These are phyloP conservation scores for Drosophila pseudotakahashii DNA, from an alignment of 2,888 invertebrate genomes.

Conservation along the genomic window DNA sequence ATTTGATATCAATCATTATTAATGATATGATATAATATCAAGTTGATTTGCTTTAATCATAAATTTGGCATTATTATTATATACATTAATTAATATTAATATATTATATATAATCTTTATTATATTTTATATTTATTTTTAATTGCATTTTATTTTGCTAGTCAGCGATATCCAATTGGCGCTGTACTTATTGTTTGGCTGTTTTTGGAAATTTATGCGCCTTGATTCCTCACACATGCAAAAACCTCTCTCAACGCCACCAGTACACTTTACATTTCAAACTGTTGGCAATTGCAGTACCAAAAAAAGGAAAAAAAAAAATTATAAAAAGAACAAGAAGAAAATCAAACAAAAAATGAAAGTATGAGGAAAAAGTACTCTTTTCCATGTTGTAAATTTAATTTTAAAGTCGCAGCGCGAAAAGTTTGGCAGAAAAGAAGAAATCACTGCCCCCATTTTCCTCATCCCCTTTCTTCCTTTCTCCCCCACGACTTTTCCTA, in stretches of 20 bases:
- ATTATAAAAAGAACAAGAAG: background rate
- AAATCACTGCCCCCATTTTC: constrained; percentile 27
- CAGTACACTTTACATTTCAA: constrained; percentile 31
- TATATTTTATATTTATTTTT: background rate
- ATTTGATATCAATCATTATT: too few relatives aligned
- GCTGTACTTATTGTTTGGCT: constrained; percentile 37
- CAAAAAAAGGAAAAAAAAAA: background rate
- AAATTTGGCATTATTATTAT: too few relatives aligned
- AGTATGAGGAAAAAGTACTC: constrained; percentile 42
- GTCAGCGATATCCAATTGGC: too few relatives aligned
- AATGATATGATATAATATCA: too few relatives aligned
- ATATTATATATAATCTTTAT: too few relatives aligned
- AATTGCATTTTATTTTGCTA: background rate
- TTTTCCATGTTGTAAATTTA: constrained; percentile 66
- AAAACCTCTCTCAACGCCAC: constrained; percentile 2
- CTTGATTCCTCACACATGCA: constrained; percentile 75
- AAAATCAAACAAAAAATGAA: background rate
- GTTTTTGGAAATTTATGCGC: constrained; percentile 65
- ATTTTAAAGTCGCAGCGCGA: constrained; percentile 64
- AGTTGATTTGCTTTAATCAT: too few relatives aligned
- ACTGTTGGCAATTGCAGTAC: constrained; percentile 41
- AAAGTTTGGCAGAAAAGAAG: constrained; percentile 57
- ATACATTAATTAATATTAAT: too few relatives aligned
- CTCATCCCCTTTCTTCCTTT: background rate
- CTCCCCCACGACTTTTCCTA: background rate